These are phyloP conservation scores for Proteles cristata DNA, from an alignment of 2,113 vertebrate genomes.

Conservation along the genomic window DNA sequence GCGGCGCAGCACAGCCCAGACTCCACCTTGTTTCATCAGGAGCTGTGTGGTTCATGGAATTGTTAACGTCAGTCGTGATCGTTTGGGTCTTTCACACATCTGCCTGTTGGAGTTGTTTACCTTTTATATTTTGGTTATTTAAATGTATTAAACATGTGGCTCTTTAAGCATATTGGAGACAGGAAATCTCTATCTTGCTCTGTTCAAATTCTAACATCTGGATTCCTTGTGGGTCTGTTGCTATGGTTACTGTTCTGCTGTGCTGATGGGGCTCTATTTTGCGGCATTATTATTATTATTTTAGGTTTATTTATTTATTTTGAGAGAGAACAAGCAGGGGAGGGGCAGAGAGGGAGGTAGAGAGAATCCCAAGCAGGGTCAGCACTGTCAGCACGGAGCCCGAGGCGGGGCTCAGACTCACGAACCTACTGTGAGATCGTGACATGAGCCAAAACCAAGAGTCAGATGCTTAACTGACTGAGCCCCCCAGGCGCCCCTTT, in stretches of 20 bases:
- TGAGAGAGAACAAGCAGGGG: too few relatives aligned
- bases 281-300: neutral
- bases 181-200: neutral
- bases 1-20: neutral
- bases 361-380: too few relatives aligned
- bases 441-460: too few relatives aligned
- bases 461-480: too few relatives aligned
- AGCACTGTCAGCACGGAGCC: too few relatives aligned
- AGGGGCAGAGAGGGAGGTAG: too few relatives aligned
- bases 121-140: neutral
- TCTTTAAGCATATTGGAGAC: neutral
- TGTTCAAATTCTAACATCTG: neutral
- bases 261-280: neutral
- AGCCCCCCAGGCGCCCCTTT: neutral
- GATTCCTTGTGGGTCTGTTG: neutral
- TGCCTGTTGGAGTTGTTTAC: neutral
- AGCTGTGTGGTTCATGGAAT: neutral
- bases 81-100: neutral
- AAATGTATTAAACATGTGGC: neutral
- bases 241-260: neutral
- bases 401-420: too few relatives aligned
- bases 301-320: too few relatives aligned
- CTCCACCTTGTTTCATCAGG: neutral
- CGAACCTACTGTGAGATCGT: too few relatives aligned
- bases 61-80: neutral